Percentiles rank a stretch among this genome's conserved stretches.
These are phyloP conservation scores for Chascanopsetta lugubris DNA, from an alignment of 2,113 vertebrate genomes.

Conservation along the genomic window DNA sequence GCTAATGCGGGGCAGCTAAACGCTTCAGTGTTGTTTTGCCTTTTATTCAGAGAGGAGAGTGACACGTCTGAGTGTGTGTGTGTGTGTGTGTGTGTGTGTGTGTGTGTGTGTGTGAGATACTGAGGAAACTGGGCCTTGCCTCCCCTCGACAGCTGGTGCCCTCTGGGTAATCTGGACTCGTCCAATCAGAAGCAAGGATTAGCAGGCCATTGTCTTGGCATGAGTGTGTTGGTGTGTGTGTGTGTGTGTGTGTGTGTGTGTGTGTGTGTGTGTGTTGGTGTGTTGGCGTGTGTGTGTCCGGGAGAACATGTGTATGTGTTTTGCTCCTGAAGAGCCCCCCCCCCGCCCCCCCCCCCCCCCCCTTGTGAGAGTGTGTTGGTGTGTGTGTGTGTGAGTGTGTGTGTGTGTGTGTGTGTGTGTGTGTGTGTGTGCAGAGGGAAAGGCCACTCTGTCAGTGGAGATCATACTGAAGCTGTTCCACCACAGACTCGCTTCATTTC, in stretches of 20 bases:
- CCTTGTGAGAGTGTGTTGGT: no score
- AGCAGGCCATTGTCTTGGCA: conserved; percentile 78
- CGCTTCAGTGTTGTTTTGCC: neutral
- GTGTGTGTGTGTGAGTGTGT: neutral
- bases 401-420: conserved; percentile 7
- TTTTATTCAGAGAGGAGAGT: neutral
- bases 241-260: conserved; percentile 17
- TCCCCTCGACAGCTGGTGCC: conserved; percentile 77
- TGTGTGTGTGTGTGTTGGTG: neutral
- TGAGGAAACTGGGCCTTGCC: conserved; percentile 72
- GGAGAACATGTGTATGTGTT: no score
- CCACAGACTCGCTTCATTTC: conserved; percentile 28
- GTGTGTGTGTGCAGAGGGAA: conserved; percentile 28
- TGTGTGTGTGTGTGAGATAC: conserved; percentile 27
- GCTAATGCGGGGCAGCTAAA: neutral
- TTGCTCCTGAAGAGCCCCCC: no score
- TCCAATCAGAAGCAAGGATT: conserved; percentile 75
- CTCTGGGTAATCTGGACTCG: conserved; percentile 75
- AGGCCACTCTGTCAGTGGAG: conserved; percentile 57
- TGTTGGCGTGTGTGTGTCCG: conserved; percentile 10
- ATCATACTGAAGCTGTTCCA: conserved; percentile 26
- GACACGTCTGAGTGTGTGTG: conserved; percentile 5
- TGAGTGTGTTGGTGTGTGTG: conserved; percentile 34
- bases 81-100: conserved; percentile 17
- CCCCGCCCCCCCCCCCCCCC: no score